Base-by-base conservation (phyloP, 2,113 vertebrate genomes). In the Hipposideros armiger region DNA sequence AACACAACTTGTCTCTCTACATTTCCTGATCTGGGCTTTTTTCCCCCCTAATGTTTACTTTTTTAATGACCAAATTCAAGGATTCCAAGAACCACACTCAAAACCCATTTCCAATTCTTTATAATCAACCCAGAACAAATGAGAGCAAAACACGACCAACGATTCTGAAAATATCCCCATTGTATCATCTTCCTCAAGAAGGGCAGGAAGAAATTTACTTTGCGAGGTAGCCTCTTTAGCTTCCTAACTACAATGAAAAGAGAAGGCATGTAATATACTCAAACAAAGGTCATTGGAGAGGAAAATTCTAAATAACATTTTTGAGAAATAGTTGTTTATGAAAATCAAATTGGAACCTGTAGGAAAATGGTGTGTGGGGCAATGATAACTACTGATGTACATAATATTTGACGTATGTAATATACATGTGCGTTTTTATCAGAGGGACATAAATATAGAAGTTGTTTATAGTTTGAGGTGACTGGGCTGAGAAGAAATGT, bases 401-500 rank as follows among this genome's bases (percentile, higher is more conserved):
- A 88, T 96, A 74, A 72, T 42, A 70, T 4, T 72, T 94, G 76
- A 91, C 83, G 87, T 81, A 36, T 45, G 77, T 78, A 94, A 96
- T 47, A 47, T 50, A 56, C 56, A n/a, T 13, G 13, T 69, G 42
- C 58, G 45, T n/a, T 67, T 95, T 67, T 89, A 17, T 54, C 60
- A 89, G 47, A 84, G 42, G 66, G 69, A 70, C 32, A 4, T 47
- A 78, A 94, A 80, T 42, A 50, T 2, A 84, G 58, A 78, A 47
- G 90, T 85, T 77, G 58, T 96, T 97, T 96, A 94, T 98, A 96
- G 96, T 97, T 28, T 72, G 92, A 95, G 77, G 95, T 95, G 86
- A 96, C 91, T 56, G 10, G 93, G 90, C 86, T 96, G 70, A 86
- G 97, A 97, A 95, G 52, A 22, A 97, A 90, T 78, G 60, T 26